These are phyloP conservation scores for Sylvia borin DNA, from an alignment of 2,797 vertebrate genomes.

Conservation along the genomic window DNA sequence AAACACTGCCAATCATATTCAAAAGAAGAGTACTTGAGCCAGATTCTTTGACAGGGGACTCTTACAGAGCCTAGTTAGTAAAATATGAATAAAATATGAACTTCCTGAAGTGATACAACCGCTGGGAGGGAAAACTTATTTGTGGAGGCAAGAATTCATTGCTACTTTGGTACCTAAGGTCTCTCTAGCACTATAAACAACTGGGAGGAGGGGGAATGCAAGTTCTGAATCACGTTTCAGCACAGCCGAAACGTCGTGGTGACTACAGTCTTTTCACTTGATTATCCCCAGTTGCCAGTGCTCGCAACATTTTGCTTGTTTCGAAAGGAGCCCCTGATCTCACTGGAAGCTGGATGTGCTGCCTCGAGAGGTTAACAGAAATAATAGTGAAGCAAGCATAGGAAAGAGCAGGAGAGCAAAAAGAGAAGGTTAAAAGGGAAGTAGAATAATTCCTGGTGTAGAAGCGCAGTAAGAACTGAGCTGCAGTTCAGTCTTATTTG, in stretches of 20 bases:
- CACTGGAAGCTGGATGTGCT: background rate
- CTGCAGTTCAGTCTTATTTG: background rate
- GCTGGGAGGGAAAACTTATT: background rate
- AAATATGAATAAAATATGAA: conserved; percentile 24
- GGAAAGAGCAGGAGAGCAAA: background rate
- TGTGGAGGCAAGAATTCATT: background rate
- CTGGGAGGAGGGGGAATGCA: background rate
- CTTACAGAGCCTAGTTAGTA: background rate
- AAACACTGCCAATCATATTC: background rate
- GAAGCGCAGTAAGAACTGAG: background rate
- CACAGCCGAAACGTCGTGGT: background rate
- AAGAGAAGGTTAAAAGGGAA: background rate
- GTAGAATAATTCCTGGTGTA: background rate
- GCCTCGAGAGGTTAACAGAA: background rate
- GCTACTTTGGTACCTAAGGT: background rate
- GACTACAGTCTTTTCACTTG: background rate
- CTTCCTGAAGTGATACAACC: background rate
- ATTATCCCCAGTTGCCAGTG: background rate
- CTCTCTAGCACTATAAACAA: background rate
- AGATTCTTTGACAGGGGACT: background rate
- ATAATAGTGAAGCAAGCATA: background rate
- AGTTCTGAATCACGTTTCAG: background rate
- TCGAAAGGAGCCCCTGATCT: background rate
- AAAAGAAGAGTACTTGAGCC: background rate
- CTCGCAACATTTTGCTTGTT: background rate